phyloP scores from a whole-genome alignment of 1,140 invertebrate species.

The Brevipalpus yothersi region DNA sequence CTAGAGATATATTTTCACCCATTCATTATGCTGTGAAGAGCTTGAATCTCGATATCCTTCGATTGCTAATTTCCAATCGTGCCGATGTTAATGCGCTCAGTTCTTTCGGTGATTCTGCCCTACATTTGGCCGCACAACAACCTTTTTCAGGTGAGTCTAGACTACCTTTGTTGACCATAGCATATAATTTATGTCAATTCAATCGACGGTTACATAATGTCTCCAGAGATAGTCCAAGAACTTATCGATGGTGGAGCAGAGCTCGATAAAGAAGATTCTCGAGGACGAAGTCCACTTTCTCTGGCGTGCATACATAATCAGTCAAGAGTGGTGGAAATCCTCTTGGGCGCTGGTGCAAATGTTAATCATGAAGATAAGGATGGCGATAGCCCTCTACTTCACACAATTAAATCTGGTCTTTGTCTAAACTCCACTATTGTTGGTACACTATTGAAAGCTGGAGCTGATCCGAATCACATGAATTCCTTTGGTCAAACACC shows the following conservation, averaged over 20 bases:
- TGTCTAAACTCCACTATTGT: slow-evolving; percentile 85
- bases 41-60: not conserved
- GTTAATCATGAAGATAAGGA: not conserved
- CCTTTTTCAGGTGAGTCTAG: slow-evolving; percentile 19
- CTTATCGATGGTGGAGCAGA: not conserved
- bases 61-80: not conserved
- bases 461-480: slow-evolving; percentile 80
- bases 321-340: not conserved
- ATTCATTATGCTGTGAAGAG: slow-evolving; percentile 15
- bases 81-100: not conserved
- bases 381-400: slow-evolving; percentile 38
- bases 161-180: not conserved
- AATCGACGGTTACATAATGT: not conserved
- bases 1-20: not conserved
- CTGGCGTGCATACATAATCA: not conserved
- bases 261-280: not conserved
- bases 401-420: slow-evolving; percentile 57
- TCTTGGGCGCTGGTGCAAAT: not conserved
- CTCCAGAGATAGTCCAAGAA: not conserved
- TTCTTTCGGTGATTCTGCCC: not conserved
- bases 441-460: slow-evolving; percentile 66
- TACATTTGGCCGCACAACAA: slow-evolving; percentile 47
- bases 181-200: not conserved
- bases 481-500: slow-evolving; percentile 52
- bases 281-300: not conserved